These are phyloP conservation scores for Crypturellus undulatus DNA, from an alignment of 2,113 vertebrate species.

Conservation along the genomic window DNA sequence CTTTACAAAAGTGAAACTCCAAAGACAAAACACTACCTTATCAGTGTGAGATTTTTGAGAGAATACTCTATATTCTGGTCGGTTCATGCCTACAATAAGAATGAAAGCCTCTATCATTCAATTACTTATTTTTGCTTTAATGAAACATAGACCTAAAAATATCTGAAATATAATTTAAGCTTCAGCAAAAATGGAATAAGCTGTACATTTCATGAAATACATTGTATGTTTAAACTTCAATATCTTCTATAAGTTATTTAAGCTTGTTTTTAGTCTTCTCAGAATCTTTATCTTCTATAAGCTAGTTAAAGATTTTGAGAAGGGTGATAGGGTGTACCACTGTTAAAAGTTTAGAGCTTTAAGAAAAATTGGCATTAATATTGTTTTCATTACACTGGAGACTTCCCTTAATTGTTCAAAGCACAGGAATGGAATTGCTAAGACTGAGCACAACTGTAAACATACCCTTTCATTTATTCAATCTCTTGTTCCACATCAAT, in stretches of 20 bases:
- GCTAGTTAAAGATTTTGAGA: neutral
- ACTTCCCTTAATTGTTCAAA: neutral
- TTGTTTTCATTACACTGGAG: neutral
- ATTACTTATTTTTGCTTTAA: neutral
- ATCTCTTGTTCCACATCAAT: neutral
- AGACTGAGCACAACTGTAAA: neutral
- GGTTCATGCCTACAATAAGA: neutral
- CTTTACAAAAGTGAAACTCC: neutral
- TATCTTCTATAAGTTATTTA: neutral
- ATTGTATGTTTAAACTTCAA: neutral
- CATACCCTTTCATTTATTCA: neutral
- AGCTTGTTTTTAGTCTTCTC: too few relatives aligned
- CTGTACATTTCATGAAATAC: neutral
- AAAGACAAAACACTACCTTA: neutral
- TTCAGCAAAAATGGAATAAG: neutral
- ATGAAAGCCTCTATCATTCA: neutral
- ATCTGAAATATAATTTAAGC: neutral
- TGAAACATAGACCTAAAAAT: neutral
- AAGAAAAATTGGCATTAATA: neutral
- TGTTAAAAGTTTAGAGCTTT: neutral
- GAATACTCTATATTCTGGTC: neutral
- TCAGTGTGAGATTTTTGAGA: neutral
- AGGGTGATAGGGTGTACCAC: too few relatives aligned
- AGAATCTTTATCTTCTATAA: neutral
- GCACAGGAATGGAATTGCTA: neutral